Percentiles rank a stretch among this genome's conserved stretches.
These are phyloP conservation scores for Xanthostigma xanthostigma DNA, from an alignment of 2,888 invertebrate genomes.

Conservation along the genomic window DNA sequence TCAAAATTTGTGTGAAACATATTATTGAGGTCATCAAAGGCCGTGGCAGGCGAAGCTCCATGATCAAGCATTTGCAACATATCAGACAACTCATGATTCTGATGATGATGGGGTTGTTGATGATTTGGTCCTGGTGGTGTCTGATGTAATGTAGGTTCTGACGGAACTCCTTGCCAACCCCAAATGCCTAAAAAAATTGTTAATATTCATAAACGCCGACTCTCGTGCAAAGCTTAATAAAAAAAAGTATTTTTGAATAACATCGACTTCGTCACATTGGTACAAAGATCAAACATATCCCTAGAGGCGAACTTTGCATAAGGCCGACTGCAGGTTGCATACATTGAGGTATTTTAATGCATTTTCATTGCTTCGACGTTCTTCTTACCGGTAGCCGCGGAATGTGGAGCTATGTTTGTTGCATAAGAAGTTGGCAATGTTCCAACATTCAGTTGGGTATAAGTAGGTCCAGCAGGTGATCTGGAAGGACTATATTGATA, in stretches of 20 bases:
- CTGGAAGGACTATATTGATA: constrained; percentile 53
- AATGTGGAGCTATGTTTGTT: background rate
- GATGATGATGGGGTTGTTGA: background rate
- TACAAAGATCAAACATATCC: background rate
- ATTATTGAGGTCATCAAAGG: background rate
- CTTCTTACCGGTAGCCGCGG: background rate
- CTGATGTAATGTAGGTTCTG: no score
- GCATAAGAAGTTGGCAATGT: background rate
- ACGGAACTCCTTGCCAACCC: background rate
- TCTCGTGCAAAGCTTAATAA: background rate
- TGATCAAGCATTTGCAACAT: constrained; percentile 2
- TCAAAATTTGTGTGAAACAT: background rate
- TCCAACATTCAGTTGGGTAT: background rate
- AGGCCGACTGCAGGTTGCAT: no score
- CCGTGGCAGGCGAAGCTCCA: background rate
- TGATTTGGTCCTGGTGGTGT: no score
- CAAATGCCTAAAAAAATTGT: background rate
- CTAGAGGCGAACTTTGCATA: background rate
- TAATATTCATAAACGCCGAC: background rate
- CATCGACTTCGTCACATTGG: no score
- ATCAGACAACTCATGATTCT: constrained; percentile 1
- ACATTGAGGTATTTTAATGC: no score
- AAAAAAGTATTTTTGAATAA: background rate
- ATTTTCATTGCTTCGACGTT: no score
- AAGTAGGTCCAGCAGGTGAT: constrained; percentile 51